phyloP scores from a whole-genome alignment of 2,888 invertebrate genomes.

The Chrysotoxum bicinctum region DNA sequence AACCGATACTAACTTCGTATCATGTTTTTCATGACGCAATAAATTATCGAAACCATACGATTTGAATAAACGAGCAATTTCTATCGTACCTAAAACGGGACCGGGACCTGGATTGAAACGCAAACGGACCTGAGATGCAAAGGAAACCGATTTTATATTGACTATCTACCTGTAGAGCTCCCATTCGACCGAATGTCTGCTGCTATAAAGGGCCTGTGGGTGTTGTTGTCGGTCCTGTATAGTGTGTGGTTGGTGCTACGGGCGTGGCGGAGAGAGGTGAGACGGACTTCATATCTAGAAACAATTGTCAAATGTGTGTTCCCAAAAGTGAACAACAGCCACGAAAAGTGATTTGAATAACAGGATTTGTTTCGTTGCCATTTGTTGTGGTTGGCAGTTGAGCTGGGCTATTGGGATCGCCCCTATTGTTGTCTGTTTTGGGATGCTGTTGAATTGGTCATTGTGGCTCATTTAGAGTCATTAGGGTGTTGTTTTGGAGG shows the following conservation, averaged over 20 bases:
- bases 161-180: constrained; percentile 44
- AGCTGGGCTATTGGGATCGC: background rate
- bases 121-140: background rate
- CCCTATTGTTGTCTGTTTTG: constrained; percentile 34
- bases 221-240: background rate
- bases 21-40: constrained; percentile 59
- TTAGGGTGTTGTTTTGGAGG: constrained; percentile 53
- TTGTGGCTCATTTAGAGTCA: constrained; percentile 68
- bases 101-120: background rate
- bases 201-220: background rate
- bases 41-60: constrained; percentile 65
- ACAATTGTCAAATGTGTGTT: constrained; percentile 29
- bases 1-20: constrained; percentile 34
- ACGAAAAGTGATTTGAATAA: constrained; percentile 61
- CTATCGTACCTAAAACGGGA: background rate
- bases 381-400: constrained; percentile 46
- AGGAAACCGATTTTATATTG: background rate
- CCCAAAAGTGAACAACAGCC: constrained; percentile 17
- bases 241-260: no score
- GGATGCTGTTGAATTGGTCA: constrained; percentile 42
- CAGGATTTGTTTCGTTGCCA: constrained; percentile 38
- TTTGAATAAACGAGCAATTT: constrained; percentile 67
- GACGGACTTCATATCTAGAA: constrained; percentile 1
- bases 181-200: background rate
- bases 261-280: background rate